A percentile compares a stretch with the other conserved stretches of the same genome.
These are phyloP conservation scores for Drosophila kikkawai DNA, from an alignment of 1,140 invertebrate species.

Conservation along the genomic window DNA sequence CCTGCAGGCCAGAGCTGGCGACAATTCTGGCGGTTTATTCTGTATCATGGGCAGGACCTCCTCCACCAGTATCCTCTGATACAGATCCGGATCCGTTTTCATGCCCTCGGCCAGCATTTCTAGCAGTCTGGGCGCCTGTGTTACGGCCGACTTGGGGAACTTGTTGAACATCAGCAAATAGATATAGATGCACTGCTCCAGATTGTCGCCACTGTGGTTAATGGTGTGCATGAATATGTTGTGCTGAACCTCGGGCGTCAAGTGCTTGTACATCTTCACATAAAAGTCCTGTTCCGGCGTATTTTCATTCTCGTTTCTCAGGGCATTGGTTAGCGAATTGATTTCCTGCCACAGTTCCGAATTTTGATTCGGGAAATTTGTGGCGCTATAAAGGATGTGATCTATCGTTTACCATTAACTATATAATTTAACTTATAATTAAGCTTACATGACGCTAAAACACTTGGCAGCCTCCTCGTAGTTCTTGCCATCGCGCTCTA, in stretches of 20 bases:
- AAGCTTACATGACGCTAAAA: constrained; percentile 88
- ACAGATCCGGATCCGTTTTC: constrained; percentile 70
- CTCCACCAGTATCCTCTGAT: constrained; percentile 78
- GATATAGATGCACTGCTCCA: constrained; percentile 93
- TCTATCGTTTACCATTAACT: not conserved
- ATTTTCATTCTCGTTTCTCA: constrained; percentile 87
- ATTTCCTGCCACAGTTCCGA: constrained; percentile 92
- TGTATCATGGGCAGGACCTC: constrained; percentile 83
- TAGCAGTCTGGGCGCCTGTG: constrained; percentile 87
- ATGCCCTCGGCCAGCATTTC: constrained; percentile 82
- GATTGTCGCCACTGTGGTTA: constrained; percentile 93
- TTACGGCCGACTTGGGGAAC: constrained; percentile 92
- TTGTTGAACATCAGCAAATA: constrained; percentile 91
- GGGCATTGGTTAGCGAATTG: constrained; percentile 90
- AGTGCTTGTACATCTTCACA: constrained; percentile 89
- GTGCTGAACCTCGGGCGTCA: constrained; percentile 90
- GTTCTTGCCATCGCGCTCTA: constrained; percentile 92
- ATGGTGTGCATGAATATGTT: constrained; percentile 92
- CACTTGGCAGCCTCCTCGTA: constrained; percentile 93
- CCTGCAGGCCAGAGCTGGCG: constrained; percentile 69
- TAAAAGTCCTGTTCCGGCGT: constrained; percentile 85
- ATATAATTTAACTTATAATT: constrained; percentile 1
- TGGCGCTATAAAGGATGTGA: constrained; percentile 66
- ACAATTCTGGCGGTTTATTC: constrained; percentile 75
- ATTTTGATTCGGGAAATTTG: constrained; percentile 85